Percentiles rank a stretch among this genome's conserved stretches.
Conservation (phyloP, 2,797 vertebrate species). For the Protonibea diacanthus region DNA sequence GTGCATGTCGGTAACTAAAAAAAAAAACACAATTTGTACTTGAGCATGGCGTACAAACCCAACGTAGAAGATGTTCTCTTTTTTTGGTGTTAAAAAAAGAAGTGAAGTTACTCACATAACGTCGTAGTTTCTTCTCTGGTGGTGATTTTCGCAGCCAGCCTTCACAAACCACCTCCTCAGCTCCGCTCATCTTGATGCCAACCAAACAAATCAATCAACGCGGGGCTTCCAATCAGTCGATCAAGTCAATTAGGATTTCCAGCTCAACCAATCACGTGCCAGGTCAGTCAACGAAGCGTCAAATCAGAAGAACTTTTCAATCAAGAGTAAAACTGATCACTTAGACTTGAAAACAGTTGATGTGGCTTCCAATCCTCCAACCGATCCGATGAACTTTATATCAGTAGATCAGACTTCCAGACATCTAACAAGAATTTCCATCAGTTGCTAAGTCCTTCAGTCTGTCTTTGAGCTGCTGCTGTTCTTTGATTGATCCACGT, state of each 20-base stretch:
- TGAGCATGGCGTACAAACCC: no score
- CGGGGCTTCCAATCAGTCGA: neutral
- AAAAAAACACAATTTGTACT: neutral
- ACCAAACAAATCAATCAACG: neutral
- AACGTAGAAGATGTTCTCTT: neutral
- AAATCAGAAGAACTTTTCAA: neutral
- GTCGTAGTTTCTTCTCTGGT: conserved; percentile 97
- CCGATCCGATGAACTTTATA: neutral
- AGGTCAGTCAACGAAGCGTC: neutral
- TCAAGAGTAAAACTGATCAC: neutral
- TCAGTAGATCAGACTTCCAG: neutral
- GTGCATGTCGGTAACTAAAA: neutral
- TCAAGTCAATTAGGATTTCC: neutral
- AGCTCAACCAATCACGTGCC: neutral
- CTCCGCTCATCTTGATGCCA: conserved; percentile 86
- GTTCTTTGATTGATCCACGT: neutral
- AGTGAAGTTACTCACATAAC: conserved; percentile 91
- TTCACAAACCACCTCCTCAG: conserved; percentile 91
- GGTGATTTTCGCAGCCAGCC: conserved; percentile 98
- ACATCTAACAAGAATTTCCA: neutral
- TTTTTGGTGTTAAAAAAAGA: neutral
- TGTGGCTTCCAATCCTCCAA: neutral
- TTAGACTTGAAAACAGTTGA: neutral
- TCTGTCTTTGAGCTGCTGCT: neutral
- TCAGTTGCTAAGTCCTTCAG: neutral